Conservation (phyloP, 2,888 invertebrate genomes). For the Mythimna vitellina region DNA sequence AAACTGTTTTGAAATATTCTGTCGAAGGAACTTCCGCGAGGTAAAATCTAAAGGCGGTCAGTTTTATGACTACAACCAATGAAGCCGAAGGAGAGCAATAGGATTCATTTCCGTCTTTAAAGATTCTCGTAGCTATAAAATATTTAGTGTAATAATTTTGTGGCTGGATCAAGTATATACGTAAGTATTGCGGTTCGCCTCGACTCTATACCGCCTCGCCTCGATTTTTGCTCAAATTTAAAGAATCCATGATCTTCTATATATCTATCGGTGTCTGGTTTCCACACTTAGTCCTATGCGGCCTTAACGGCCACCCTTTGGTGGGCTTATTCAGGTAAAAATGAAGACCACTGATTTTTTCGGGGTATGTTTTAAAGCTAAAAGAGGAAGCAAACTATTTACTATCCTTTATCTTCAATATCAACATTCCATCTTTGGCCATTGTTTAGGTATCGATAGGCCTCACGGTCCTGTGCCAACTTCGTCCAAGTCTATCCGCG, state of each 20-base stretch:
- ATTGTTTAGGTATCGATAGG: not conserved
- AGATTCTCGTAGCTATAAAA: conserved; percentile 22
- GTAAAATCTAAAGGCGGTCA: conserved; percentile 30
- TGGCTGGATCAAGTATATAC: not conserved
- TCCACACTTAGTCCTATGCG: too few relatives aligned
- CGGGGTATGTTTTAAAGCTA: not conserved
- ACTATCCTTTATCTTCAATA: not conserved
- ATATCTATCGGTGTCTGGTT: too few relatives aligned
- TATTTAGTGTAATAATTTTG: conserved; percentile 19
- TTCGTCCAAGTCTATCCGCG: not conserved
- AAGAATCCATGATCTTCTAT: too few relatives aligned
- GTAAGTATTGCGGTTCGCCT: not conserved
- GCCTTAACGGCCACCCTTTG: too few relatives aligned
- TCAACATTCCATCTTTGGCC: not conserved
- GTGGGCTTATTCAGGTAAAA: too few relatives aligned
- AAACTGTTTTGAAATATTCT: conserved; percentile 42
- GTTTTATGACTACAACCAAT: conserved; percentile 48
- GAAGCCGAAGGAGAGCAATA: conserved; percentile 33
- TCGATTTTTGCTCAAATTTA: not conserved
- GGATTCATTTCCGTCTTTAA: conserved; percentile 33
- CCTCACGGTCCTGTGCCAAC: not conserved
- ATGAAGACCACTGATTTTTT: too few relatives aligned
- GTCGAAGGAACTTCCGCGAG: conserved; percentile 31
- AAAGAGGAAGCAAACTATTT: not conserved
- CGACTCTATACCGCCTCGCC: not conserved